phyloP scores from a whole-genome alignment of 2,797 vertebrate species.

The Rousettus madagascariensis region DNA sequence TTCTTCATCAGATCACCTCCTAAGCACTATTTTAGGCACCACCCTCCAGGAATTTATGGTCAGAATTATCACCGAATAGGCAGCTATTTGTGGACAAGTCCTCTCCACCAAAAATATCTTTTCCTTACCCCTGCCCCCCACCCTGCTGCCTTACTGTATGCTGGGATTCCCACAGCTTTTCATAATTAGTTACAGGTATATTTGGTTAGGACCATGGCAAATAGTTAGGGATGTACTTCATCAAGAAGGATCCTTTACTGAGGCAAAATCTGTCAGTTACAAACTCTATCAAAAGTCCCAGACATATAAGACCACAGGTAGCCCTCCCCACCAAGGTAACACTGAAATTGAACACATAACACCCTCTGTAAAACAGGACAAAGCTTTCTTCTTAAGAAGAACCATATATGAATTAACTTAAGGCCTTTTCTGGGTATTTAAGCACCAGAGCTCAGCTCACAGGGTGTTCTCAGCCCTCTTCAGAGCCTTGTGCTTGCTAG shows the following conservation, averaged over 20 bases:
- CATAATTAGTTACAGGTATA: background rate
- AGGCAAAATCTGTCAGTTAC: background rate
- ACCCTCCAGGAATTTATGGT: background rate
- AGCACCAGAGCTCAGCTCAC: background rate
- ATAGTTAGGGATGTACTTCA: background rate
- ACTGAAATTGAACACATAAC: background rate
- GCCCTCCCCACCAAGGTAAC: too few relatives aligned
- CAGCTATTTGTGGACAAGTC: background rate
- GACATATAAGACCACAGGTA: background rate
- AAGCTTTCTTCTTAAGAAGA: background rate
- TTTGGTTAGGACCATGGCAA: background rate
- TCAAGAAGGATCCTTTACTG: background rate
- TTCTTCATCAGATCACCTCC: background rate
- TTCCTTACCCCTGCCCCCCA: background rate
- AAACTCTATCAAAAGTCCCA: background rate
- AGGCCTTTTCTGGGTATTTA: background rate
- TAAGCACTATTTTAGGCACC: background rate
- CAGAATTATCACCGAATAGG: conserved; percentile 1
- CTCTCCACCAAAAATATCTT: background rate
- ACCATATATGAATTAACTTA: background rate
- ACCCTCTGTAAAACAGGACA: background rate
- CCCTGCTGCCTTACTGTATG: background rate
- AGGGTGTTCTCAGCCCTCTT: background rate
- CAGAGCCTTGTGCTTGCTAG: background rate
- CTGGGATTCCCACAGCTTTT: background rate